Base-by-base conservation (phyloP, 2,888 invertebrate genomes). In the Caenorhabditis drosophilae region DNA sequence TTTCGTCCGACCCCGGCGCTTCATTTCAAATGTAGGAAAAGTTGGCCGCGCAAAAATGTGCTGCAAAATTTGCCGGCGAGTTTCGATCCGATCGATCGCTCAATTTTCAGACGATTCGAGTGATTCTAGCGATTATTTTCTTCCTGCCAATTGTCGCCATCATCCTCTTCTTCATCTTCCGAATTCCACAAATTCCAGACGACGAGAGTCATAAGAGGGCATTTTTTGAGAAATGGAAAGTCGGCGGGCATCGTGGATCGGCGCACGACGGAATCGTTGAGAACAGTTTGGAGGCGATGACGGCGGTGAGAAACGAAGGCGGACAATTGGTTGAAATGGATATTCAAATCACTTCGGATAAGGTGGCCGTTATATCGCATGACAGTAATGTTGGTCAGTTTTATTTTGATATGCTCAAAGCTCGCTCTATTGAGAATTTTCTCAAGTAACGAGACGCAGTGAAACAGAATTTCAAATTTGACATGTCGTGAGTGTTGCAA, bases 251-350 rank as follows among this genome's bases (percentile, higher is more conserved):
- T 52, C 59, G 66, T n/a, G 66, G 66, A 49, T 50, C 50, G 31
- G 45, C 47, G 0, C 60, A 66, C 23, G 66, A 42, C 11, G 40
- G 40, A 2, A 60, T 60, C 20, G 60, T 60, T 15, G 66, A 66
- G 49, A 66, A 66, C 35, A 53, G 52, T 50, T 41, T 66, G 48
- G 52, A 56, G 34, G 59, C 66, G 26, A 52, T 60, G 18, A 45
- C 27, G 35, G 66, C 66, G 4, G 66, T 56, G 40, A 66, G 57
- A 42, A 46, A 2, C 4, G 61, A 67, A 25, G 67, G 67, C 18
- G 61, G 57, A 25, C 67, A 67, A 35, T 42, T 67, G 41, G 58
- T 52, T 2, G 67, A 67, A 38, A 67, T 61, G 61, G 67, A 67
- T 40, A 61, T 61, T 40, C 57, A 62, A 49, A 54, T 61, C 22